Base-by-base conservation (phyloP, 2,888 invertebrate species). In the Melanostoma scalare region DNA sequence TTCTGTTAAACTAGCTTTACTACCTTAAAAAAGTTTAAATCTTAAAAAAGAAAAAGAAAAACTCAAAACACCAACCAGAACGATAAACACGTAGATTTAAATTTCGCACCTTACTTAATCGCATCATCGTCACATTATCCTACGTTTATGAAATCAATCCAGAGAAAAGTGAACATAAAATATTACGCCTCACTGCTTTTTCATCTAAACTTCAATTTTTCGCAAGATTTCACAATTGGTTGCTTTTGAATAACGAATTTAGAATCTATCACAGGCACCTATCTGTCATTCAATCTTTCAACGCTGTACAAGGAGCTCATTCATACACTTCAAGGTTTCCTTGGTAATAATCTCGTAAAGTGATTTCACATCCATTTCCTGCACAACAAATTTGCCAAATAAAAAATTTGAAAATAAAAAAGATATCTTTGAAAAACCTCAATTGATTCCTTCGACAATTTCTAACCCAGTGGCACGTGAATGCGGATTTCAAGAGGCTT, bases 291-390 rank as follows among this genome's bases (percentile, higher is more conserved):
- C 48, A 48, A 33, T 58, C 53, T n/a, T 46, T 42, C 60, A 3
- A 10, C 36, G 31, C 50, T 36, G 20, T 2, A 52, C 10, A 33
- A 36, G 44, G 48, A 30, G 20, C 36, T 38, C 46, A 48, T 10
- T 42, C 2, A 20, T 4, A 8, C 20, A 1, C 42, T 55, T n/a
- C 48, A 50, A 58, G 58, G 71, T 65, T 68, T 58, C 63, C 56
- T 38, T 10, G 61, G n/a, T 38, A 71, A 67, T 48, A 71, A 80
- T 71, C 55, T 36, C 2, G 8, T 68, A 82, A 82, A 77, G 63
- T 77, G 73, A 82, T 82, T 77, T 78, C 63, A 50, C 63, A 74
- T 74, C 77, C 52, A 82, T 77, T 82, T 82, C 58, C 68, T 48
- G 38, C 58, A 42, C 42, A 69, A 68, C 35, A 58, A 68, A 63